Evolutionary conservation across 1,140 invertebrate genomes (phyloP).

Genomic region (Cyrtorhinus lividipennis): DNA sequence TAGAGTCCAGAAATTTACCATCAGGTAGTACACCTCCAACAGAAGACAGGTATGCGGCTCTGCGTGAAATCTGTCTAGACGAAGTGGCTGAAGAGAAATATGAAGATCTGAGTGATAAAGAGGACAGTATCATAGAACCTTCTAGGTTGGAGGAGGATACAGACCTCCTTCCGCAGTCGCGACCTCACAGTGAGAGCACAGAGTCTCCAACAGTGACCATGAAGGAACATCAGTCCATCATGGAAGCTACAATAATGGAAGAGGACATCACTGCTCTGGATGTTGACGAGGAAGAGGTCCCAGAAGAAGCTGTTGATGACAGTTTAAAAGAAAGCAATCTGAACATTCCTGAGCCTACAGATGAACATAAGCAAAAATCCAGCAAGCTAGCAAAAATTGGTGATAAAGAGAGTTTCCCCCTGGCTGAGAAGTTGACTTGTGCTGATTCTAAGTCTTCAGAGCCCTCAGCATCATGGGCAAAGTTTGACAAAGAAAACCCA

Average conservation of each 20-base stretch:
- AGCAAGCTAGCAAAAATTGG: not conserved
- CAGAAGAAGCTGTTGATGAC: constrained; percentile 21
- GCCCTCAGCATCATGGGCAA: constrained; percentile 30
- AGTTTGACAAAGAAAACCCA: constrained; percentile 33
- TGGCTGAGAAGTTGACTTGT: not conserved
- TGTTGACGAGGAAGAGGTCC: constrained; percentile 22
- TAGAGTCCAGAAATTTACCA: constrained; percentile 17
- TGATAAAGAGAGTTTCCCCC: not conserved
- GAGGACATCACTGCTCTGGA: constrained; percentile 26
- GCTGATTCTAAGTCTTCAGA: not conserved
- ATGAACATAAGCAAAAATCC: not conserved
- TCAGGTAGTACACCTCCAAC: constrained; percentile 25
- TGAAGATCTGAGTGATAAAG: constrained; percentile 24
- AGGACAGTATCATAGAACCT: constrained; percentile 23
- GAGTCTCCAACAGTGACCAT: constrained; percentile 26
- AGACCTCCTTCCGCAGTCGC: constrained; percentile 25
- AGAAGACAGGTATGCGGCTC: constrained; percentile 50
- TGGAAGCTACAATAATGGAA: constrained; percentile 27
- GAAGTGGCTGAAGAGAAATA: constrained; percentile 31
- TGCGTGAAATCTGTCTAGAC: constrained; percentile 49
- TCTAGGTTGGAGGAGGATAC: constrained; percentile 24
- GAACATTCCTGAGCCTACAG: not conserved
- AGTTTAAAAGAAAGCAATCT: constrained; percentile 1
- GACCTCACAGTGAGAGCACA: constrained; percentile 27
- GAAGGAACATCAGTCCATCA: constrained; percentile 27